Base-by-base conservation (phyloP, 2,888 invertebrate species). In the Criorhina ranunculi region DNA sequence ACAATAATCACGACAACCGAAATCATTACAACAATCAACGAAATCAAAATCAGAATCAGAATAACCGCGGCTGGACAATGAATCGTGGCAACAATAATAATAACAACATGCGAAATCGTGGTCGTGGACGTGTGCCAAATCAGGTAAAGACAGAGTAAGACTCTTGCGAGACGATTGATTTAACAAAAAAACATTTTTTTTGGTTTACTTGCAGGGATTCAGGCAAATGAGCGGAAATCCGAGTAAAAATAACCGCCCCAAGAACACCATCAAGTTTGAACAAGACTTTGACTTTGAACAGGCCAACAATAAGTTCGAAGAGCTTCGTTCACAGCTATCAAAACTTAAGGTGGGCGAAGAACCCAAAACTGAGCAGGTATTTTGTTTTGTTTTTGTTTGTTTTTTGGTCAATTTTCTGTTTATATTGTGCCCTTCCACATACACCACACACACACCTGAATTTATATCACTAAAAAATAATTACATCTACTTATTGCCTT, bases 261-360 rank as follows among this genome's bases (percentile, higher is more conserved):
- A 90, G 40, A 93, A 91, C 92, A 88, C 93, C 91, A 88, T 95
- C 95, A 89, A 95, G 95, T 11, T 94, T 98, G 87, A 98, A 98
- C 96, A 96, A 88, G 99, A 99, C 90, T 99, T 98, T 90, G 99
- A 99, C 92, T 99, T 99, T 91, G 99, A 99, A 92, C 97, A 98
- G 92, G 98, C 99, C 78, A 99, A 99, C 92, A 98, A 97, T 44
- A 96, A 99, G 92, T 99, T 99, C 92, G 97, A 98, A 90, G 98
- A 98, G 91, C 93, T 99, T 77, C 95, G 95, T 88, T 95, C 93
- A 89, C 96, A 98, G 91, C 93, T 99, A 82, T 95, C 96, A 76
- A 98, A 98, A 93, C 93, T 95, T 57, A 97, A 97, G 93, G 95
- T 96, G 88, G 93, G 94, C 80, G 94, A 94, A 53, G 91, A 91